These are phyloP conservation scores for Euplexia lucipara DNA, from an alignment of 2,888 invertebrate genomes.

Conservation along the genomic window DNA sequence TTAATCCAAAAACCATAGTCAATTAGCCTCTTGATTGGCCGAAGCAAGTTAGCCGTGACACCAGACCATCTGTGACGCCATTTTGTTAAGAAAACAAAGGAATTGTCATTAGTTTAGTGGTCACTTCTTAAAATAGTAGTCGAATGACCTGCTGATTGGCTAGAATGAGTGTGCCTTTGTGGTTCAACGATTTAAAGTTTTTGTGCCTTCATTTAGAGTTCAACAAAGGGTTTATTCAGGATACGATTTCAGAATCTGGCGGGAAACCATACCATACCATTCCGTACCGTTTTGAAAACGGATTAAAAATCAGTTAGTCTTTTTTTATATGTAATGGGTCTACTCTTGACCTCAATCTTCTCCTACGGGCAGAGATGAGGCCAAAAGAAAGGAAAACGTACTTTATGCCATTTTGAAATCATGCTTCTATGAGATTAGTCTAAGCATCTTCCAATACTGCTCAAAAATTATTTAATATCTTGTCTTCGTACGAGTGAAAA, in stretches of 20 bases:
- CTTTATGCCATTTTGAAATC: too few species aligned
- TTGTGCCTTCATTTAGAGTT: neutral
- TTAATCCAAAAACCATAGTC: slow-evolving; percentile 19
- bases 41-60: slow-evolving; percentile 55
- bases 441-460: too few species aligned
- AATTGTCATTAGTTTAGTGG: slow-evolving; percentile 55
- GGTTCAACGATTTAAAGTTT: neutral
- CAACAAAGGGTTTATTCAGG: neutral
- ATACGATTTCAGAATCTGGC: too few species aligned
- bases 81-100: slow-evolving; percentile 61
- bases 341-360: too few species aligned
- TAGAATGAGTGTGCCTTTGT: slow-evolving; percentile 29
- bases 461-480: neutral
- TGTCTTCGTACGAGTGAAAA: neutral
- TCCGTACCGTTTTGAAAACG: too few species aligned
- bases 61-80: slow-evolving; percentile 49
- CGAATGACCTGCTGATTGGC: slow-evolving; percentile 48
- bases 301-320: too few species aligned
- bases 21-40: slow-evolving; percentile 54
- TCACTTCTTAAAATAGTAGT: slow-evolving; percentile 64
- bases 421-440: too few species aligned
- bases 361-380: too few species aligned
- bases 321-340: too few species aligned
- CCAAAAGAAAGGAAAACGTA: too few species aligned
- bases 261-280: too few species aligned